Percentiles rank a stretch among this genome's conserved stretches.
Evolutionary conservation across 1,140 invertebrate genomes (phyloP).

Genomic region (Euglossa dilemma): DNA sequence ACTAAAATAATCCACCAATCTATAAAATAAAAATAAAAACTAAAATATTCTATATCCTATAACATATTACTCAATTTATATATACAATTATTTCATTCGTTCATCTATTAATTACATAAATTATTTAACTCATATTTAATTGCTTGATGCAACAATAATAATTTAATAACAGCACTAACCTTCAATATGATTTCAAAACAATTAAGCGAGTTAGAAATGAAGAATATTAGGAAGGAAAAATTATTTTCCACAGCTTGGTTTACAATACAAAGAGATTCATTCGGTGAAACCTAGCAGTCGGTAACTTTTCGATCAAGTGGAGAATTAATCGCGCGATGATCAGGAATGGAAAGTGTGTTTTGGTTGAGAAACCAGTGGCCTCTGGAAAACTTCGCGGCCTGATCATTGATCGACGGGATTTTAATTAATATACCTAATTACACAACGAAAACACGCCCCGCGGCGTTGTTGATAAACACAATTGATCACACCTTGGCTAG

Average conservation of each 20-base stretch:
- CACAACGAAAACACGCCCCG: constrained; percentile 1
- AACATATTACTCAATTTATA: no score
- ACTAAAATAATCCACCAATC: no score
- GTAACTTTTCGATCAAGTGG: constrained; percentile 15
- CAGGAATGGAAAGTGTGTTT: constrained; percentile 67
- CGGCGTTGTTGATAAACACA: not conserved
- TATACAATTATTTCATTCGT: no score
- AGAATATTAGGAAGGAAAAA: not conserved
- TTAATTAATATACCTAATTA: constrained; percentile 44
- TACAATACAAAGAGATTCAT: not conserved
- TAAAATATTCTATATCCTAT: no score
- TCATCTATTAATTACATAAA: no score
- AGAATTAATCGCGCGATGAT: constrained; percentile 61
- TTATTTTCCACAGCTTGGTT: no score
- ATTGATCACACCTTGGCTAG: not conserved
- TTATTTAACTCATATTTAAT: no score
- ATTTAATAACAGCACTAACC: no score
- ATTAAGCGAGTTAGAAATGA: no score
- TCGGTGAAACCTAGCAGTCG: not conserved
- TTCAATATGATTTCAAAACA: no score
- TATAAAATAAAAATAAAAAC: no score
- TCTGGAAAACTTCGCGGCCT: constrained; percentile 16
- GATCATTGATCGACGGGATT: not conserved
- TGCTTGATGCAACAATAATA: no score
- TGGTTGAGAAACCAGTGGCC: constrained; percentile 42